These are phyloP conservation scores for Drosophila jambulina DNA, from an alignment of 1,140 invertebrate genomes.

Conservation along the genomic window DNA sequence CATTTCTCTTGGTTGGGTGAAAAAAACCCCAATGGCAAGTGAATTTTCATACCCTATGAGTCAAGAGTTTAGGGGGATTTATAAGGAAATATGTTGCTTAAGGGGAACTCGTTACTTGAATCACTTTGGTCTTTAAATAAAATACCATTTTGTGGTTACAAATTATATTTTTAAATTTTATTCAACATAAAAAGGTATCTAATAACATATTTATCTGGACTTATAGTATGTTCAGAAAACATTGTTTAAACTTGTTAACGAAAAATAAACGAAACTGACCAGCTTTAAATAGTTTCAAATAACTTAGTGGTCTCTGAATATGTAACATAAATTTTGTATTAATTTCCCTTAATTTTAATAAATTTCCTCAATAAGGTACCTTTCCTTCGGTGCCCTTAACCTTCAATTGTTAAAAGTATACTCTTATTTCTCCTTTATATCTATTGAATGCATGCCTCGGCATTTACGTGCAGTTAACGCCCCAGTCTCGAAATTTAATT, in stretches of 20 bases:
- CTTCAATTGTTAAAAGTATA: neutral
- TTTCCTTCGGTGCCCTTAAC: neutral
- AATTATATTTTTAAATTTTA: neutral
- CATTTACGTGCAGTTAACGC: constrained; percentile 34
- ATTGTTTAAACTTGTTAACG: neutral
- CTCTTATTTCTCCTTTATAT: constrained; percentile 19
- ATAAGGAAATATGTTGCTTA: neutral
- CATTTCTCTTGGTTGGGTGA: constrained; percentile 32
- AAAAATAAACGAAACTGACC: neutral
- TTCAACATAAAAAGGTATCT: neutral
- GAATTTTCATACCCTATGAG: constrained; percentile 16
- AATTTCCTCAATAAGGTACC: neutral
- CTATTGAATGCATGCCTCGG: constrained; percentile 48
- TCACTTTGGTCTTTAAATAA: neutral
- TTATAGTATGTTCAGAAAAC: neutral
- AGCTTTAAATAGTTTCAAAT: no score
- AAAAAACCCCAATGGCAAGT: constrained; percentile 35
- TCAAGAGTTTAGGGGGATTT: neutral
- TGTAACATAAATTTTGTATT: neutral
- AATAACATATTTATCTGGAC: neutral
- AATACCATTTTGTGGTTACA: neutral
- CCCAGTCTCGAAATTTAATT: constrained; percentile 31
- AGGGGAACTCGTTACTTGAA: neutral
- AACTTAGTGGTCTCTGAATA: neutral
- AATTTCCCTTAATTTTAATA: neutral